Evolutionary conservation across 2,888 invertebrate species (phyloP), one percentile per base, ranked within the genome.

Genomic region (Dimorphilus gyrociliatus): DNA sequence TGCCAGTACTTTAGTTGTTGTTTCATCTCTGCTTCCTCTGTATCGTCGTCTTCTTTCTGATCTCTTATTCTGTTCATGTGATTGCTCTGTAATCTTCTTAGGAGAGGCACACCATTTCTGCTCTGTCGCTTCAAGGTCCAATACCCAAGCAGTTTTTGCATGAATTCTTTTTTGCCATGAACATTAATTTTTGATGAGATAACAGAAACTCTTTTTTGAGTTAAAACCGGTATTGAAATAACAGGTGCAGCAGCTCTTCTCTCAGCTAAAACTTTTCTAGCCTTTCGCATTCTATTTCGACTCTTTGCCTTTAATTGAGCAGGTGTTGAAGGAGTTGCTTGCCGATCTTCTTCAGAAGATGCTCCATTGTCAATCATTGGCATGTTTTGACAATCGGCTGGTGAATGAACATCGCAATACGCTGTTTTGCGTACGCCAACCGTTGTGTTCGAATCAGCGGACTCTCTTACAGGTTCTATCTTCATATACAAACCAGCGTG

Each of bases 111-210:
- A 0, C 97, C 97, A 53, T 92, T 90, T 29, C 94, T 67, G 39
- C 80, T 79, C 54, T 88, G 85, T 2, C 97, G 67, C 61, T 97
- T 97, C 25, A 94, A 66, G 3, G 86, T 92, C 97, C 97, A 97
- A 55, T 92, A 97, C 1, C 86, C 81, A 32, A 92, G 75, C 10
- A 97, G 67, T 3, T 85, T 70, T 53, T 81, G 80, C 48, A 92
- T 76, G 47, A 94, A 78, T 45, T 79, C 77, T 16, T 79, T 77
- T 39, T 55, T 57, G 48, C 81, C 80, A 15, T 76, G 72, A 35
- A 74, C 64, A 28, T 61, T 63, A 5, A 86, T 80, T 50, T 82
- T 60, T 8, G 72, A 70, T 1, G 82, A 78, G 37, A 90, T 84
- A 61, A 84, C 82, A 32, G 81, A 76, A 26, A 90, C 77, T 19